A percentile compares a stretch with the other conserved stretches of the same genome.
phyloP scores from a whole-genome alignment of 1,140 invertebrate genomes.

The Chrysomallon squamiferum region DNA sequence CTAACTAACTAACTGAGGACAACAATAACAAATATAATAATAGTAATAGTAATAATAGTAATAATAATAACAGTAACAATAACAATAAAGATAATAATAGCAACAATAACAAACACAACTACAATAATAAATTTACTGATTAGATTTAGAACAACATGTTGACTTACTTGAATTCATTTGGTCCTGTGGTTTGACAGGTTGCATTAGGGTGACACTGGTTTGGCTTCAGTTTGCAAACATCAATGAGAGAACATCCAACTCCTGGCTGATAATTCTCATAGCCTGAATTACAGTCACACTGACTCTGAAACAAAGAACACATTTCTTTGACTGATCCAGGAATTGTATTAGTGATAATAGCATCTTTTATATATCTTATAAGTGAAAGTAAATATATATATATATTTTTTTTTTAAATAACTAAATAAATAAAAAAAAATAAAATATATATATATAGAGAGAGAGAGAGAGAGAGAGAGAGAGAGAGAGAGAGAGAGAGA shows the following conservation, averaged over 20 bases:
- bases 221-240: constrained; percentile 25
- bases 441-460: too few relatives aligned
- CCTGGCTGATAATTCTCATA: constrained; percentile 33
- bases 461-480: too few relatives aligned
- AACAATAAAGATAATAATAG: too few relatives aligned
- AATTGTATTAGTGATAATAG: not conserved
- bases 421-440: too few relatives aligned
- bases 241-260: constrained; percentile 36
- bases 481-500: too few relatives aligned
- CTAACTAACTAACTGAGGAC: too few relatives aligned
- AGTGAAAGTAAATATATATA: not conserved
- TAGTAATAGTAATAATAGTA: too few relatives aligned
- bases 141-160: not conserved
- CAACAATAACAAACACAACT: too few relatives aligned
- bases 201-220: constrained; percentile 33
- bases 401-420: not conserved
- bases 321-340: too few relatives aligned
- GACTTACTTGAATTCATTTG: constrained; percentile 34
- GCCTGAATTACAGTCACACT: constrained; percentile 38
- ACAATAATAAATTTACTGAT: too few relatives aligned
- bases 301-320: constrained; percentile 29
- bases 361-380: not conserved
- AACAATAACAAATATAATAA: too few relatives aligned
- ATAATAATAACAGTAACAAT: too few relatives aligned
- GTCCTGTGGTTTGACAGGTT: constrained; percentile 34